Evolutionary conservation across 2,888 invertebrate genomes (phyloP).

Genomic region (Gasteruption jaculator): DNA sequence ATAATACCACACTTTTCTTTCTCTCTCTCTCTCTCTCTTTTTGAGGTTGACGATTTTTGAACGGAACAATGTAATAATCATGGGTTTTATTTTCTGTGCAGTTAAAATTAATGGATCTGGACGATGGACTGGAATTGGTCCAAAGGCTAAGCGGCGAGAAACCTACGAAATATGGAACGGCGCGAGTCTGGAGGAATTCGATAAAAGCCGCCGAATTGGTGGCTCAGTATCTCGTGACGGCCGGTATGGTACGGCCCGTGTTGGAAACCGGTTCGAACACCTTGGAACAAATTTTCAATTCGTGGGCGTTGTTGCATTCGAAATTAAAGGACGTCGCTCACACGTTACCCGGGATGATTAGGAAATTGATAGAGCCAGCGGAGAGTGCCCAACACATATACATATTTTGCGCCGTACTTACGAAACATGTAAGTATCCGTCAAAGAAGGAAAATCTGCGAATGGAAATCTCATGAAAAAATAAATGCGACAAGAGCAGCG

Average conservation of each 20-base stretch:
- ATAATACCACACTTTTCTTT: too few species aligned
- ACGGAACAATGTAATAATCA: neutral
- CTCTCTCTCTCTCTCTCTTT: neutral
- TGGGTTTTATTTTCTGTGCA: conserved; percentile 32
- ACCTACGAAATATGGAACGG: conserved; percentile 52
- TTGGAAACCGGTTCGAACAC: conserved; percentile 43
- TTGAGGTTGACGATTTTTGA: neutral
- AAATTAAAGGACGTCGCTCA: conserved; percentile 42
- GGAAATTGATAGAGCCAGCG: conserved; percentile 55
- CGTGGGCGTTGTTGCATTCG: conserved; percentile 45
- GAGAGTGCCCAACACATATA: conserved; percentile 66
- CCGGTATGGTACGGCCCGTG: conserved; percentile 55
- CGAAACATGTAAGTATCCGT: conserved; percentile 48
- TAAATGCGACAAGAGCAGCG: too few species aligned
- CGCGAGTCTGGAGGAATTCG: conserved; percentile 57
- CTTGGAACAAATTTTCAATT: conserved; percentile 46
- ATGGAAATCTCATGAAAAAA: neutral
- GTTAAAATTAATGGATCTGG: conserved; percentile 56
- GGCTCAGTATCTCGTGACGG: conserved; percentile 57
- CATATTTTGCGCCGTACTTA: conserved; percentile 57
- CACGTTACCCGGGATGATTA: conserved; percentile 47
- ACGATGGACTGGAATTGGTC: conserved; percentile 57
- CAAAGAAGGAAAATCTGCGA: too few species aligned
- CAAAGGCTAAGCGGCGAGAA: conserved; percentile 52
- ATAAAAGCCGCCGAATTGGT: conserved; percentile 57